Evolutionary conservation across 2,888 invertebrate species (phyloP), one percentile per base, ranked within the genome.

Genomic region (Ethmia dodecea): DNA sequence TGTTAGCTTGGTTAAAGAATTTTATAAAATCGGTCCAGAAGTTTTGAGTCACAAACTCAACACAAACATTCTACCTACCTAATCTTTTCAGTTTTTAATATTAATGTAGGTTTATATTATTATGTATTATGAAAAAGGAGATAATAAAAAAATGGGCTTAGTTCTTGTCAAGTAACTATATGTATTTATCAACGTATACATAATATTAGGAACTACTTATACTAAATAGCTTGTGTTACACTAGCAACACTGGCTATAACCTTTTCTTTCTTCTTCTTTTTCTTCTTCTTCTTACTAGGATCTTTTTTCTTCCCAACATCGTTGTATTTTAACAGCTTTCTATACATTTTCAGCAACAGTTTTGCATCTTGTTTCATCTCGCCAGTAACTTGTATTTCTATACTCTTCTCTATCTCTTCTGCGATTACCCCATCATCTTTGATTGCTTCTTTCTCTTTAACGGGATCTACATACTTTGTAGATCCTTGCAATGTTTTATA

Each of bases 341-440:
- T 86, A 34, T 86, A 87, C 81, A 87, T 87, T 60, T 79, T 86
- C 26, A 87, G 40, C 5, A 87, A 40, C 30, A 78, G 69, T 44
- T 81, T 83, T 0, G 87, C 87, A 31, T 87, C 84, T 45, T 77
- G 84, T 25, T 75, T 78, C 69, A 87, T 74, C 44, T 62, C 63
- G 24, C 38, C 56, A 0, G 61, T 60, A 1, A 62, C 45, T 32
- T 11, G 31, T 37, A 6, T 38, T 38, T 35, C 18, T 34, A 12
- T 43, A 1, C 10, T 11, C 33, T 27, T 40, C 10, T 51, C 47
- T 25, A 38, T 43, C 33, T 27, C 38, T 12, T 53, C 47, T 25
- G 49, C 42, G n/a, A 5, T 3, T 8, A 13, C 31, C 10, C 35
- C 31, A 33, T 37, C 38, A 22, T 43, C 30, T 18, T 13, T 25